Evolutionary conservation across 2,888 invertebrate species (phyloP), one percentile per base, ranked within the genome.

Genomic region (Hybos culiciformis): DNA sequence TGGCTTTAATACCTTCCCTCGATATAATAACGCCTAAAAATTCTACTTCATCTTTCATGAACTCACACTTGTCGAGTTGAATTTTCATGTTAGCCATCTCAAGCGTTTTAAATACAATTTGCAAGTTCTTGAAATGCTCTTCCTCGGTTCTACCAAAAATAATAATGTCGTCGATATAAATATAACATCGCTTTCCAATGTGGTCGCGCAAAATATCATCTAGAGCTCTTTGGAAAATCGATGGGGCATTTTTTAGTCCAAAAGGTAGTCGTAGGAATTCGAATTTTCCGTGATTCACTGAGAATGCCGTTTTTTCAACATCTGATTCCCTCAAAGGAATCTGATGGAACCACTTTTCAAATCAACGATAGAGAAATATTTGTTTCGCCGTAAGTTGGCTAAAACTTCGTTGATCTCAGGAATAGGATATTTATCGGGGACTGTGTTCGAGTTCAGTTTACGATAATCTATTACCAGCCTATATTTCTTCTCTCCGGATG

Each of bases 21-120:
- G 46, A 47, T n/a, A 48, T 39, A 9, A 59, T 41, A 36, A 57
- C 57, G 5, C 61, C 59, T 26, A 62, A 43, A 44, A 53, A 46
- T n/a, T n/a, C n/a, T n/a, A n/a, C n/a, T n/a, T n/a, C n/a, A n/a
- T n/a, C n/a, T n/a, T n/a, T n/a, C n/a, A n/a, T n/a, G n/a, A n/a
- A n/a, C n/a, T n/a, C n/a, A n/a, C n/a, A n/a, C n/a, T n/a, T n/a
- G n/a, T n/a, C n/a, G n/a, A n/a, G n/a, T n/a, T n/a, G n/a, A n/a
- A n/a, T 32, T 36, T 49, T 50, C 39, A 48, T 45, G 15, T 46
- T 49, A 33, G 46, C 45, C 9, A 24, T 31, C 33, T 46, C 42
- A 8, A 48, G 12, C 5, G 41, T 47, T 36, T 37, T 31, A 24
- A 48, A 49, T n/a, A 51, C 33, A 18, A 8, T 23, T 11, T 37